Evolutionary conservation across 37 sponge, comb jelly and placozoan species (phyloP).

Genomic region (Cliona cf. orientalis): DNA sequence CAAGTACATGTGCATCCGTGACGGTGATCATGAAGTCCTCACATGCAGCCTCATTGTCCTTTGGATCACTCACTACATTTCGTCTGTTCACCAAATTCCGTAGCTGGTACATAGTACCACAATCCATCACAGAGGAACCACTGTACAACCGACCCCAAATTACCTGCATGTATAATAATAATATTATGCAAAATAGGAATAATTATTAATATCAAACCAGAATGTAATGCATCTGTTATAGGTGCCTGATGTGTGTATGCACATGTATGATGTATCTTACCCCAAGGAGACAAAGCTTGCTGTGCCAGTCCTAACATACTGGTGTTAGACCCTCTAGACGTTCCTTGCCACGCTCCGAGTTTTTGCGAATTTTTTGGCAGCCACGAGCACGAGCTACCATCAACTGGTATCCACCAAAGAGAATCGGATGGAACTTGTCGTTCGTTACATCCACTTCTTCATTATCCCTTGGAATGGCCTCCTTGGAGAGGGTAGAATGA

Average conservation of each 20-base stretch:
- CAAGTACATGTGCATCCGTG: neutral
- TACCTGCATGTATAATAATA: too few relatives aligned
- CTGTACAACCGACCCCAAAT: neutral
- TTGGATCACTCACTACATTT: constrained; percentile 18
- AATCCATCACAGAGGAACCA: neutral
- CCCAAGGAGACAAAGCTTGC: neutral
- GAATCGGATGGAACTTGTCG: neutral
- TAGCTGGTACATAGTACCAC: constrained; percentile 19
- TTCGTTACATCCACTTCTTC: neutral
- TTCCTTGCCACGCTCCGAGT: neutral
- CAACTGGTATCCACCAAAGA: constrained; percentile 5
- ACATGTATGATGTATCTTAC: too few relatives aligned
- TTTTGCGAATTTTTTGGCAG: constrained; percentile 5
- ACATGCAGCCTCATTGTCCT: constrained; percentile 6
- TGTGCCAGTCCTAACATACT: constrained; percentile 5
- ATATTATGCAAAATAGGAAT: too few relatives aligned
- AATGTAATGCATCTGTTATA: too few relatives aligned
- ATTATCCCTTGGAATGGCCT: neutral
- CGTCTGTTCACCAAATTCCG: constrained; percentile 10
- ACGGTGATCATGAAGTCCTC: constrained; percentile 7
- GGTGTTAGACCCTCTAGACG: neutral
- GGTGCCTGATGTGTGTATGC: too few relatives aligned
- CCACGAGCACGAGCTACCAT: constrained; percentile 3
- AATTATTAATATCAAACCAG: too few relatives aligned
- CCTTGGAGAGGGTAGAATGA: neutral